Evolutionary conservation across 2,113 vertebrate genomes (phyloP), one percentile per base, ranked within the genome.

Genomic region (Gymnorhina tibicen): DNA sequence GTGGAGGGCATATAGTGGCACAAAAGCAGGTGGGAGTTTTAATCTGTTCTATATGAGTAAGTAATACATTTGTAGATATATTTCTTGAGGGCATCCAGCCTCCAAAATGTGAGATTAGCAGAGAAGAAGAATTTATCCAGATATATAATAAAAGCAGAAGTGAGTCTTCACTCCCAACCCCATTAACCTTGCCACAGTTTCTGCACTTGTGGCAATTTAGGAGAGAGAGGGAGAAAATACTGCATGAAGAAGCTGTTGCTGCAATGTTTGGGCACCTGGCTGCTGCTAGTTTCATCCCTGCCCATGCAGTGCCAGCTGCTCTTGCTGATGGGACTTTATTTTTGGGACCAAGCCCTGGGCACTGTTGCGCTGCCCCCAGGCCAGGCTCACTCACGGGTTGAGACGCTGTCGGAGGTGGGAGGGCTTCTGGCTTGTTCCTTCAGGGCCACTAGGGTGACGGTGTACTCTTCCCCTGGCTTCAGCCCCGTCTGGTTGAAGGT

Each of bases 381-480:
- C 12, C 1, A 6, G 58, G 67, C 55, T 77, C 87, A 98, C 99
- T 97, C 97, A 99, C 99, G 84, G 37, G 99, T 99, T 64, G 98
- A 98, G 96, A 99, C 91, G 11, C 98, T 99, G 89, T 98, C 98
- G 0, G 99, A 99, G 70, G 99, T 98, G 0, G 99, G 99, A 62
- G 98, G 98, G 68, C 99, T 99, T 35, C 99, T 98, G 64, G 98
- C 99, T 94, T 99, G 99, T 62, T 99, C 99, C 89, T 99, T 98
- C 73, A 99, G 98, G 8, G 99, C 99, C 87, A 99, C 99, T 46
- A 99, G 91, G 22, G 99, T 99, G 59, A 99, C 99, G 0, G 98
- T 99, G 91, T 99, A 99, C 85, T 99, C 99, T 21, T 99, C 99
- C 10, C 99, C 99, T 0, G 99, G 99, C 83, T 99, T 99, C 72